Evolutionary conservation across 2,888 invertebrate species (phyloP).

Genomic region (Unio delphinus): DNA sequence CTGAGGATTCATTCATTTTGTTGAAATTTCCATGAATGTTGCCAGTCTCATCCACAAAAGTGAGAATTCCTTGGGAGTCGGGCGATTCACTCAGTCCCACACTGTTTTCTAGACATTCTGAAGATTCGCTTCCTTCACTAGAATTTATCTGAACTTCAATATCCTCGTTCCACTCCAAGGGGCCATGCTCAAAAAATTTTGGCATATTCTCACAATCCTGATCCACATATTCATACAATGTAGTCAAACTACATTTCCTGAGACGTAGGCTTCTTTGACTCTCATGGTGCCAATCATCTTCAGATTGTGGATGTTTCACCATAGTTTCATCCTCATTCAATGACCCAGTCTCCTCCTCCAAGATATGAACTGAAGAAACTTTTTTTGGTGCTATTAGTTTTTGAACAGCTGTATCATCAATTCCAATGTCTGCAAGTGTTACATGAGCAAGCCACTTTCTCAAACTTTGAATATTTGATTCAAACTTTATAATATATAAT

Average conservation of each 20-base stretch:
- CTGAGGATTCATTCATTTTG: too few species aligned
- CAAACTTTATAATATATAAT: conserved; percentile 51
- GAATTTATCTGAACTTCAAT: too few species aligned
- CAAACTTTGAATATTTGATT: conserved; percentile 29
- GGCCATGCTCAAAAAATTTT: neutral
- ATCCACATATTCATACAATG: conserved; percentile 15
- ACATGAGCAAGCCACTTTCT: conserved; percentile 27
- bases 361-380: neutral
- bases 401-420: conserved; percentile 20
- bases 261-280: too few species aligned
- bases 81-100: too few species aligned
- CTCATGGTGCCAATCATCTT: neutral
- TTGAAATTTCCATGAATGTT: too few species aligned
- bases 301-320: neutral
- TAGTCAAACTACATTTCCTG: conserved; percentile 16
- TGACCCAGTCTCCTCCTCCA: neutral
- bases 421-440: conserved; percentile 32
- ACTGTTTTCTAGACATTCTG: too few species aligned
- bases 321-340: neutral
- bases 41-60: too few species aligned
- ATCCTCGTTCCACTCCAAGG: too few species aligned
- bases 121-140: too few species aligned
- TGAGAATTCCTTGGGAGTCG: too few species aligned
- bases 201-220: conserved; percentile 10
- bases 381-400: neutral